These are phyloP conservation scores for Catharus minimus DNA, from an alignment of 2,113 vertebrate genomes.

Conservation along the genomic window DNA sequence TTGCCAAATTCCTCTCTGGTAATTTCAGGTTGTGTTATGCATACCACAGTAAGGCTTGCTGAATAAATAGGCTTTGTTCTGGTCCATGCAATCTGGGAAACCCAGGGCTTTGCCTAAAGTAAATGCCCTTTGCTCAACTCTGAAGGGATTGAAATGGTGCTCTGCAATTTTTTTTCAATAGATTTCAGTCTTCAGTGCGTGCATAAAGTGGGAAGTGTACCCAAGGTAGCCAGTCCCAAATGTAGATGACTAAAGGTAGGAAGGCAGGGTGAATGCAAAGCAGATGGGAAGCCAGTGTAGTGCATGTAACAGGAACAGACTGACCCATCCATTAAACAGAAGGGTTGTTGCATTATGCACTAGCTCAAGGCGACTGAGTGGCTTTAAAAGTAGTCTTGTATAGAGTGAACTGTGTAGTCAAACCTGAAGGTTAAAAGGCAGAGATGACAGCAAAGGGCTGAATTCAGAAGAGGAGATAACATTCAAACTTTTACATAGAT, in stretches of 20 bases:
- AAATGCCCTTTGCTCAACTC: not conserved
- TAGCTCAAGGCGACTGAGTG: slow-evolving; percentile 9
- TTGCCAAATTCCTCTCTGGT: slow-evolving; percentile 1
- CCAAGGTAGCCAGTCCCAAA: not conserved
- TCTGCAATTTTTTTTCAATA: not conserved
- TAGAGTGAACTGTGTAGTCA: not conserved
- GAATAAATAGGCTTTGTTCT: not conserved
- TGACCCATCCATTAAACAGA: slow-evolving; percentile 49
- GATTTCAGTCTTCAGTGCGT: not conserved
- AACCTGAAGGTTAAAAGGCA: slow-evolving; percentile 33
- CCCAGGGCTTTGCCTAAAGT: not conserved
- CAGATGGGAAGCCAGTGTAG: slow-evolving; percentile 35
- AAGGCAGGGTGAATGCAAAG: not conserved
- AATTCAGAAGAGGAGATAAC: not conserved
- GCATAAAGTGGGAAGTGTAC: not conserved
- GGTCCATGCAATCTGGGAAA: not conserved
- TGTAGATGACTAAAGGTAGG: not conserved
- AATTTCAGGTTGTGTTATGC: not conserved
- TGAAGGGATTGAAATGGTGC: not conserved
- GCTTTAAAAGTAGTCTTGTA: not conserved
- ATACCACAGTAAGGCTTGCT: not conserved
- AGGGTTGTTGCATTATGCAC: slow-evolving; percentile 56
- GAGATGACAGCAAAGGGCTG: not conserved
- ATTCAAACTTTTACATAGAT: not conserved
- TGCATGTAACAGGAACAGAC: slow-evolving; percentile 55